Base-by-base conservation (phyloP, 2,888 invertebrate species). In the Neoascia interrupta region DNA sequence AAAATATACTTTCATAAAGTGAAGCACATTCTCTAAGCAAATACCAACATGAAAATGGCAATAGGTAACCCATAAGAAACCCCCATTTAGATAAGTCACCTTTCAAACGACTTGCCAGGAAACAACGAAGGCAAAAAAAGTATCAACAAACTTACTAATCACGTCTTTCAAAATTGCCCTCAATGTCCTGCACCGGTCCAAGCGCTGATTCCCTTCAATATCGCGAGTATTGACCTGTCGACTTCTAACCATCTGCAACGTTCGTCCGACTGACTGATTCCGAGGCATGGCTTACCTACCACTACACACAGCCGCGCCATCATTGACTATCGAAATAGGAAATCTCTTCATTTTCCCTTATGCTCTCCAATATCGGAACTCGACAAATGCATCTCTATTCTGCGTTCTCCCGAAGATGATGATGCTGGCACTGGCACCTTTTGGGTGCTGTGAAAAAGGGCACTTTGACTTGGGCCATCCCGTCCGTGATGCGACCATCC, bases 291-390 rank as follows among this genome's bases (percentile, higher is more conserved):
- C 70, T 70, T 64, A 39, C 10, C 28, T 19, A 43, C 61, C 23
- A 26, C 60, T 53, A 36, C 4, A 21, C 26, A 5, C 47, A 26
- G 23, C 15, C 43, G 23, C 28, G 13, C 51, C 72, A 64, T 72
- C 64, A 64, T 41, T 60, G 37, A 13, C 58, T 76, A 76, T 76
- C 76, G 60, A 76, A 76, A 72, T 64, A 64, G 76, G 72, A 79
- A 79, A 79, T 79, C 79, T 79, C 73, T 73, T 73, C 61, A 79
- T 79, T 79, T 73, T 61, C 49, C 60, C 49, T 61, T 23, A 26
- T 31, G 8, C 31, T n/a, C 66, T 60, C 43, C 37, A 73, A 56
- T 73, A 79, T 76, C 76, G 72, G 64, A 76, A 72, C 76, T 58
- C 36, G 41, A 26, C 61, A 61, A 73, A 79, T 66, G 60, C 72